These are phyloP conservation scores for Leptobrachium leishanense DNA, from an alignment of 2,113 vertebrate genomes.

Conservation along the genomic window DNA sequence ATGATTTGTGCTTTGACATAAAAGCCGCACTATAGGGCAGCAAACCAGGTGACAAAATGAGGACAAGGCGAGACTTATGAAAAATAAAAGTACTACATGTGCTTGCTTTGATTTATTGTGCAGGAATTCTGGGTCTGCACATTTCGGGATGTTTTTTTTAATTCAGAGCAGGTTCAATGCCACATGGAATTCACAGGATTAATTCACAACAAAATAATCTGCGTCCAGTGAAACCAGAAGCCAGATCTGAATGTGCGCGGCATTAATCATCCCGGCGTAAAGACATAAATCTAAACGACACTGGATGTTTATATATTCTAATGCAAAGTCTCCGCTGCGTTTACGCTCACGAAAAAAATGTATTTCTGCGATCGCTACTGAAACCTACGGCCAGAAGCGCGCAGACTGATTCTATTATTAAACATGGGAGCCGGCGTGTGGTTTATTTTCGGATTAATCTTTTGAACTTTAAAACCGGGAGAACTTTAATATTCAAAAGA, in stretches of 20 bases:
- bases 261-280: conserved; percentile 21
- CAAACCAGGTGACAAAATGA: too few species aligned
- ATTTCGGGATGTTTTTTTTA: not conserved
- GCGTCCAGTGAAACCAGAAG: not conserved
- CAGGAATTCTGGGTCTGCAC: not conserved
- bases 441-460: conserved; percentile 3
- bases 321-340: not conserved
- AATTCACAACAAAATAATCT: not conserved
- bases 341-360: not conserved
- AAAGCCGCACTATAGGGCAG: too few species aligned
- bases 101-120: too few species aligned
- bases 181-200: not conserved
- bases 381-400: not conserved
- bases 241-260: not conserved
- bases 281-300: conserved; percentile 25
- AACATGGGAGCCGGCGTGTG: not conserved
- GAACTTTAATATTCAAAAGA: conserved; percentile 31
- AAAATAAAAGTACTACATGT: too few species aligned
- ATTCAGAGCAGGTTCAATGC: not conserved
- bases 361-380: not conserved
- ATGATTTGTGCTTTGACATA: not conserved
- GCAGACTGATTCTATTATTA: conserved; percentile 19
- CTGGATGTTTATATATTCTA: conserved; percentile 1
- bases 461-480: conserved; percentile 20
- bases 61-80: too few species aligned